A percentile compares a stretch with the other conserved stretches of the same genome.
Conservation (phyloP, 2,888 invertebrate genomes). For the Drosophila cognata region DNA sequence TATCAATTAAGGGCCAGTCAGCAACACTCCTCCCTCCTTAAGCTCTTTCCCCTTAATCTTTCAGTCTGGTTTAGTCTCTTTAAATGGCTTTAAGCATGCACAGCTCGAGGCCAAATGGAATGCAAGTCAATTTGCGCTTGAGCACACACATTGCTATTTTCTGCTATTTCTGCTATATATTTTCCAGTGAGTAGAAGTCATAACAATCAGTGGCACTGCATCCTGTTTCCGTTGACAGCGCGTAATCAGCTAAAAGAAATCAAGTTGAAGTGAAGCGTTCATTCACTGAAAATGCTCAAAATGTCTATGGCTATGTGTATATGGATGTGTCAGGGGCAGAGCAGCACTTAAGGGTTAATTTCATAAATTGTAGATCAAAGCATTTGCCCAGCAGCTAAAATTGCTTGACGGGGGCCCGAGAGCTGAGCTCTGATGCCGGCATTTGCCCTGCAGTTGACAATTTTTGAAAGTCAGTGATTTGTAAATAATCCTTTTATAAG, state of each 20-base stretch:
- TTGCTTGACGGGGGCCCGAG: slow-evolving; percentile 11
- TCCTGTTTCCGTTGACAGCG: slow-evolving; percentile 72
- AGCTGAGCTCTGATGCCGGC: slow-evolving; percentile 36
- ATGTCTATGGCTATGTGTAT: slow-evolving; percentile 47
- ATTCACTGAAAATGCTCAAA: slow-evolving; percentile 49
- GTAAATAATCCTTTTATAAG: slow-evolving; percentile 84
- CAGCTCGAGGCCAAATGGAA: slow-evolving; percentile 26
- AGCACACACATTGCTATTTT: not conserved
- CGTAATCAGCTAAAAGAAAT: slow-evolving; percentile 80
- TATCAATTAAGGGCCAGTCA: slow-evolving; percentile 72
- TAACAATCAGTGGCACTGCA: slow-evolving; percentile 72
- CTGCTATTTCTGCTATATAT: not conserved
- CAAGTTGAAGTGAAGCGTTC: slow-evolving; percentile 65
- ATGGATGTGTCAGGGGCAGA: slow-evolving; percentile 10
- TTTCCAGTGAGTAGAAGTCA: slow-evolving; percentile 45
- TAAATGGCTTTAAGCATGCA: slow-evolving; percentile 36
- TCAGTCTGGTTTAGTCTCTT: slow-evolving; percentile 28
- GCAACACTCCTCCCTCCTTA: not conserved
- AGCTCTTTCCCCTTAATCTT: not conserved
- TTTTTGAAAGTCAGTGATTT: slow-evolving; percentile 83
- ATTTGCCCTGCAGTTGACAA: slow-evolving; percentile 81
- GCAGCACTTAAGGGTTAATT: slow-evolving; percentile 81
- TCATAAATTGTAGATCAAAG: slow-evolving; percentile 82
- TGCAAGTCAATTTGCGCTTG: slow-evolving; percentile 48
- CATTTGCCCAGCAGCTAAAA: slow-evolving; percentile 54